Evolutionary conservation across 2,797 vertebrate species (phyloP).

Genomic region (Tapera naevia): DNA sequence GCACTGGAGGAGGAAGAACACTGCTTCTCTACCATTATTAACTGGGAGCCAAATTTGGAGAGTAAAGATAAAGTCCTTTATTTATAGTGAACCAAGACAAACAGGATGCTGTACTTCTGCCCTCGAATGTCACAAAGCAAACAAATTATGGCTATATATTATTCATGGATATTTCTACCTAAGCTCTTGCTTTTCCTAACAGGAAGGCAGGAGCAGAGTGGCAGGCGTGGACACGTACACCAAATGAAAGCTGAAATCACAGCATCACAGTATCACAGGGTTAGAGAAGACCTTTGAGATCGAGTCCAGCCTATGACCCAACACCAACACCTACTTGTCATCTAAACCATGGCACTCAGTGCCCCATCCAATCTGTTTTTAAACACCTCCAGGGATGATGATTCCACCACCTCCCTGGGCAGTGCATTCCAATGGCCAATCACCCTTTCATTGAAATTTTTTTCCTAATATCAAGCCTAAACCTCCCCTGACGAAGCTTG

Average conservation of each 20-base stretch:
- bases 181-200: background rate
- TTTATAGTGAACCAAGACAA: background rate
- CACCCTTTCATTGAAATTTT: no score
- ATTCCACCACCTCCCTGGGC: no score
- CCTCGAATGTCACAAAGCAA: background rate
- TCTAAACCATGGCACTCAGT: no score
- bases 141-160: background rate
- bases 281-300: no score
- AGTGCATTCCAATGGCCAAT: no score
- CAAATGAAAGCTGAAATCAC: background rate
- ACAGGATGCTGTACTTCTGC: background rate
- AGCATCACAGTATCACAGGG: no score
- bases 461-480: no score
- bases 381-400: no score
- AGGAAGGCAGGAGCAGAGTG: background rate
- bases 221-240: accelerated
- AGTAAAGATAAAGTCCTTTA: background rate
- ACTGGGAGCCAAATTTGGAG: background rate
- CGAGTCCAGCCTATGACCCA: no score
- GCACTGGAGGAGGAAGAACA: background rate
- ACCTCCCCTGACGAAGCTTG: no score
- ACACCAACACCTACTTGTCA: no score
- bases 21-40: background rate
- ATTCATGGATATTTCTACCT: background rate
- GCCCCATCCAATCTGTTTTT: no score